Evolutionary conservation across 2,113 vertebrate species (phyloP).

Genomic region (Indri indri): DNA sequence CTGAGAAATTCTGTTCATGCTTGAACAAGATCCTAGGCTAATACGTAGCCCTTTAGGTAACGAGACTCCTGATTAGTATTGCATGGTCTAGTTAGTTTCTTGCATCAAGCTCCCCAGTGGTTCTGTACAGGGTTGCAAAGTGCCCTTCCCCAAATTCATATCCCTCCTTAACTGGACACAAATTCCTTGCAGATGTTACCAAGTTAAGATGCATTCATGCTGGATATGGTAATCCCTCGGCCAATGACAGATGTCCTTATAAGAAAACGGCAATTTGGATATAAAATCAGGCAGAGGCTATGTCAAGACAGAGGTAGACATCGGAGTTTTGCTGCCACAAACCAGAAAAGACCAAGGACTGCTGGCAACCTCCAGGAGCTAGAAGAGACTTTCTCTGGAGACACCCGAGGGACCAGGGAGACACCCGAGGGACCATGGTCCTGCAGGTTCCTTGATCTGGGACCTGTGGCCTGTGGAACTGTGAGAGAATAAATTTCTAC

Average conservation of each 20-base stretch:
- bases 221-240: fast-evolving
- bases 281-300: not conserved
- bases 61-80: not conserved
- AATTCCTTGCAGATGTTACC: too few species aligned
- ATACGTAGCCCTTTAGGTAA: not conserved
- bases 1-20: not conserved
- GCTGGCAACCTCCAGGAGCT: not conserved
- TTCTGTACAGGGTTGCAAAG: not conserved
- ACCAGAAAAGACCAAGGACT: not conserved
- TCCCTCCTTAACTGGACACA: not conserved
- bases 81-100: not conserved
- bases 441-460: not conserved
- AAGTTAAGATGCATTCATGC: too few species aligned
- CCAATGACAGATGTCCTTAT: too few species aligned
- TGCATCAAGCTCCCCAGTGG: not conserved
- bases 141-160: not conserved
- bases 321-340: not conserved
- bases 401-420: not conserved
- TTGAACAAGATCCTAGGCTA: not conserved
- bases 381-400: not conserved
- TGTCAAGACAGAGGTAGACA: not conserved
- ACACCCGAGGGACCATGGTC: not conserved
- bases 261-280: not conserved
- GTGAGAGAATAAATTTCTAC: not conserved
- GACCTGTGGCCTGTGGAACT: not conserved